Evolutionary conservation across 2,113 vertebrate species (phyloP), one percentile per base, ranked within the genome.

Genomic region (Gallinago media): DNA sequence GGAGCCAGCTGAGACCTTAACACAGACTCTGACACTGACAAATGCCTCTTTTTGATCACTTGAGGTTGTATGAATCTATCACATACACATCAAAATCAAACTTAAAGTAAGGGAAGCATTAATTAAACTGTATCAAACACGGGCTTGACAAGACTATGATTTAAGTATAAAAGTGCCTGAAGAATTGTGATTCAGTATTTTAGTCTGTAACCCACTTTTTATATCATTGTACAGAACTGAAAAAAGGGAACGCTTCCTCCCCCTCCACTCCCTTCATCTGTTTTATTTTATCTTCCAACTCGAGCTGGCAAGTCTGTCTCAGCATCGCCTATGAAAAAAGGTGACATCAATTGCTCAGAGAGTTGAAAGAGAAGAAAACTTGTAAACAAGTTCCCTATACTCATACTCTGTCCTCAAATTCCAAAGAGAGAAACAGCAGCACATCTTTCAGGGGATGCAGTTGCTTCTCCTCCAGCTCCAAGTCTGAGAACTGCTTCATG

Each of bases 121-220:
- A 98, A 98, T 98, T 98, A 98, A 94, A 97, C 89, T 92, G 32
- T 95, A 96, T 97, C 97, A 96, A 96, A 97, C 95, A 55, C 87
- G 93, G 94, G 26, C 65, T 93, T 98, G 98, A 97, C 98, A 98
- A 96, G 96, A 63, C 93, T 98, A 88, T 96, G 96, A 97, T 98
- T 97, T 98, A 97, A 97, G 81, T 93, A 96, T 96, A 98, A 97
- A 98, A 96, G 94, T 94, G 95, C 97, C 85, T 96, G 95, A 97
- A 97, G 96, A 98, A 97, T 94, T 93, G 85, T 92, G 96, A 97
- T 97, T 98, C 98, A 97, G 88, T 98, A 97, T 98, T 98, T 98
- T 97, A 97, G 85, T 95, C 98, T 31, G 7, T 97, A 38, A 68
- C 92, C 94, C 91, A 96, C 72, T 96, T 97, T 80, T 98, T 91